Evolutionary conservation across 2,113 vertebrate genomes (phyloP).

Genomic region (Euleptes europaea): DNA sequence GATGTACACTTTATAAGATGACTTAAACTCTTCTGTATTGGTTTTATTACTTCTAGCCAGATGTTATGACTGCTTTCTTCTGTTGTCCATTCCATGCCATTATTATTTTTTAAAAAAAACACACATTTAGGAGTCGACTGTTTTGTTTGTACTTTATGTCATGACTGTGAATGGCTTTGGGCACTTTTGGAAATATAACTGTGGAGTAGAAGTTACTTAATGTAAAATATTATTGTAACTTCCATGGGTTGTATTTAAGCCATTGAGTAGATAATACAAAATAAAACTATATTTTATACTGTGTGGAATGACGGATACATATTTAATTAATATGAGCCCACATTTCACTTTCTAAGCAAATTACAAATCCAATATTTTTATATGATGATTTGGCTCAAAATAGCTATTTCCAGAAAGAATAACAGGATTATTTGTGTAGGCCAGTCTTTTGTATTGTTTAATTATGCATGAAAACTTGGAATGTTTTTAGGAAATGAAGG

Average conservation of each 20-base stretch:
- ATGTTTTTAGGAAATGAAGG: constrained; percentile 1
- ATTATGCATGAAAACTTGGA: neutral
- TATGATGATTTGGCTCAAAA: neutral
- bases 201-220: too few species aligned
- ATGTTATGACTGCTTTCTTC: too few species aligned
- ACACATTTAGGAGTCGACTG: too few species aligned
- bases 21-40: too few species aligned
- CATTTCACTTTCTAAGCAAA: neutral
- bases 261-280: neutral
- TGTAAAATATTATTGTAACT: neutral
- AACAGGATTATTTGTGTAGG: neutral
- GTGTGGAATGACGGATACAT: neutral
- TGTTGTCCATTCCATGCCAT: too few species aligned
- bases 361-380: neutral
- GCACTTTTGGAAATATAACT: too few species aligned
- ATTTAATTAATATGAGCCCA: neutral
- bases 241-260: neutral
- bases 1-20: too few species aligned
- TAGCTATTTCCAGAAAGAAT: neutral
- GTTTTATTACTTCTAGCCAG: too few species aligned
- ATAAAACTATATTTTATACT: neutral
- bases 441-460: neutral
- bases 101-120: too few species aligned
- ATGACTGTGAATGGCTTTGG: too few species aligned
- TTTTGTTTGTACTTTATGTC: too few species aligned